Conservation (phyloP, 37 sponge, comb jelly and placozoan genomes). For the Agelas oroides region DNA sequence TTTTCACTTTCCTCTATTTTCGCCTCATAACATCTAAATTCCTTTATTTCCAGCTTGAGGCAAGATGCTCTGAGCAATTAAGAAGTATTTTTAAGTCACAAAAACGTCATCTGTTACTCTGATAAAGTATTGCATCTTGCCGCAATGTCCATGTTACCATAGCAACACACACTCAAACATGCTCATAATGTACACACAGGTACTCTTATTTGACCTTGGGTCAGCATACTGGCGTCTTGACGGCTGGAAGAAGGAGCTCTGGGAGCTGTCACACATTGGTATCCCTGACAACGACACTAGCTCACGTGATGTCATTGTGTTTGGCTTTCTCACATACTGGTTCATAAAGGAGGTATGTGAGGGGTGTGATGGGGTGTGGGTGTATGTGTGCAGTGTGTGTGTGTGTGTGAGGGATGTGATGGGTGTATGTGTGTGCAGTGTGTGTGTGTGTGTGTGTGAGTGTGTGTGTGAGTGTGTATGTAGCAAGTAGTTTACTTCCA, state of each 20-base stretch:
- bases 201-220: slow-evolving; percentile 92
- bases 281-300: slow-evolving; percentile 86
- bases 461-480: neutral
- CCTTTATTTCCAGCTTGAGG: no score
- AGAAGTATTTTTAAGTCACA: no score
- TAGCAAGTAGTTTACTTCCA: no score
- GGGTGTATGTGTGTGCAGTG: slow-evolving; percentile 31
- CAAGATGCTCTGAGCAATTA: no score
- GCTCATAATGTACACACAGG: slow-evolving; percentile 14
- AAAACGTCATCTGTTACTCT: no score
- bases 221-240: slow-evolving; percentile 72
- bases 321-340: slow-evolving; percentile 90
- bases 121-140: no score
- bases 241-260: slow-evolving; percentile 90
- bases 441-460: slow-evolving; percentile 32
- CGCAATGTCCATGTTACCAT: no score
- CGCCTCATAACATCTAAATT: no score
- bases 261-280: slow-evolving; percentile 84
- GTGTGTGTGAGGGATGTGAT: slow-evolving; percentile 19
- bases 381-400: slow-evolving; percentile 21
- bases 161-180: no score
- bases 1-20: no score
- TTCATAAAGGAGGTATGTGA: slow-evolving; percentile 88
- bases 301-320: slow-evolving; percentile 77
- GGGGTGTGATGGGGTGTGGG: no score